A percentile compares a stretch with the other conserved stretches of the same genome.
phyloP scores from a whole-genome alignment of 2,888 invertebrate genomes.

The Ischnura elegans region DNA sequence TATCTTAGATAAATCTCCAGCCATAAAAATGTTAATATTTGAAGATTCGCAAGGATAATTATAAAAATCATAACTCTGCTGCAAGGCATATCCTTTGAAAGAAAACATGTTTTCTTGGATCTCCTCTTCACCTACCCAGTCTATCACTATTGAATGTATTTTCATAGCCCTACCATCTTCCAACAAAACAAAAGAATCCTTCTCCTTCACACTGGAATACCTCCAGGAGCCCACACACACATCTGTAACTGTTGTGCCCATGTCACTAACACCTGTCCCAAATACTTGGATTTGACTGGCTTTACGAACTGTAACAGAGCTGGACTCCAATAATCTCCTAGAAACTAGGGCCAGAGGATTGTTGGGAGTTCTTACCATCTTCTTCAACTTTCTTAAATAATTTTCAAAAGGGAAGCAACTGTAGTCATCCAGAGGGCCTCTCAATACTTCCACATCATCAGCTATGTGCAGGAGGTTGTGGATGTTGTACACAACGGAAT shows the following conservation, averaged over 20 bases:
- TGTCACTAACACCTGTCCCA: too few species aligned
- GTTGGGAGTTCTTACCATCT: neutral
- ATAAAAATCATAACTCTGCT: neutral
- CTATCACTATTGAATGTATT: neutral
- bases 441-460: neutral
- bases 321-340: too few species aligned
- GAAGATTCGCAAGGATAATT: too few species aligned
- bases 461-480: neutral
- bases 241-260: too few species aligned
- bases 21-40: neutral
- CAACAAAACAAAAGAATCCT: too few species aligned
- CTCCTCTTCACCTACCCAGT: neutral
- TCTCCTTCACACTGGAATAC: too few species aligned
- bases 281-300: too few species aligned
- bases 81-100: neutral
- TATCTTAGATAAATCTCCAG: neutral
- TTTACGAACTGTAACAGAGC: too few species aligned
- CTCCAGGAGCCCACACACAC: too few species aligned
- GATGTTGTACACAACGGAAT: neutral
- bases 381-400: neutral
- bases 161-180: neutral
- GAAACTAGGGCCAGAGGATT: too few species aligned
- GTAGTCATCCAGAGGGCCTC: neutral
- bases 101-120: neutral
- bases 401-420: neutral